A percentile compares a stretch with the other conserved stretches of the same genome.
Conservation (phyloP, 2,888 invertebrate genomes). For the Drosophila testacea region DNA sequence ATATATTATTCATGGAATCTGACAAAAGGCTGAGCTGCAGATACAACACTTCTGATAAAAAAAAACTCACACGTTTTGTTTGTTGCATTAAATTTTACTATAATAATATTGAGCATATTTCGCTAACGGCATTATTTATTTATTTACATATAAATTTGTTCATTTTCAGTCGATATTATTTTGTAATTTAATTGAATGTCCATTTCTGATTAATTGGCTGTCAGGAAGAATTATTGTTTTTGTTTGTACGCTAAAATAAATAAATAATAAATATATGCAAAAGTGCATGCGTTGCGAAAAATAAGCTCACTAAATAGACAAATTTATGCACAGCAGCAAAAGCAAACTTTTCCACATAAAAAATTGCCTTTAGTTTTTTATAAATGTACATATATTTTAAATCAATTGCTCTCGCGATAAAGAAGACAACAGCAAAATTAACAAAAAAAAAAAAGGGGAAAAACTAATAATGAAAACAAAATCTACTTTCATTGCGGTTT, state of each 20-base stretch:
- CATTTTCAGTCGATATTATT: slow-evolving; percentile 56
- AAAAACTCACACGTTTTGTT: slow-evolving; percentile 27
- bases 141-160: slow-evolving; percentile 35
- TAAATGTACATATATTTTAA: slow-evolving; percentile 25
- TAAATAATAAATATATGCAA: slow-evolving; percentile 72
- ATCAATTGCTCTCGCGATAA: slow-evolving; percentile 55
- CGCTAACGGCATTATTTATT: slow-evolving; percentile 53
- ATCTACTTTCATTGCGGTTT: slow-evolving; percentile 23
- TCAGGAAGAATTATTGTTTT: slow-evolving; percentile 74
- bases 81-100: slow-evolving; percentile 61
- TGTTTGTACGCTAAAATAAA: slow-evolving; percentile 65
- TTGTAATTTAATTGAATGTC: slow-evolving; percentile 80
- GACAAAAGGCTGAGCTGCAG: slow-evolving; percentile 13
- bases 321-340: slow-evolving; percentile 65
- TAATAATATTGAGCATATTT: slow-evolving; percentile 63
- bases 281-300: slow-evolving; percentile 59
- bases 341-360: slow-evolving; percentile 32
- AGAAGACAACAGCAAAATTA: slow-evolving; percentile 24
- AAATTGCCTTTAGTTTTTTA: slow-evolving; percentile 23
- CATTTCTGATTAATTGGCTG: slow-evolving; percentile 79
- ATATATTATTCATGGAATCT: slow-evolving; percentile 48
- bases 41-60: not conserved
- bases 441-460: not conserved
- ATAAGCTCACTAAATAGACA: slow-evolving; percentile 49
- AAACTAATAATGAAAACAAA: not conserved